Evolutionary conservation across 2,113 vertebrate species (phyloP), one percentile per base, ranked within the genome.

Genomic region (Zeus faber): DNA sequence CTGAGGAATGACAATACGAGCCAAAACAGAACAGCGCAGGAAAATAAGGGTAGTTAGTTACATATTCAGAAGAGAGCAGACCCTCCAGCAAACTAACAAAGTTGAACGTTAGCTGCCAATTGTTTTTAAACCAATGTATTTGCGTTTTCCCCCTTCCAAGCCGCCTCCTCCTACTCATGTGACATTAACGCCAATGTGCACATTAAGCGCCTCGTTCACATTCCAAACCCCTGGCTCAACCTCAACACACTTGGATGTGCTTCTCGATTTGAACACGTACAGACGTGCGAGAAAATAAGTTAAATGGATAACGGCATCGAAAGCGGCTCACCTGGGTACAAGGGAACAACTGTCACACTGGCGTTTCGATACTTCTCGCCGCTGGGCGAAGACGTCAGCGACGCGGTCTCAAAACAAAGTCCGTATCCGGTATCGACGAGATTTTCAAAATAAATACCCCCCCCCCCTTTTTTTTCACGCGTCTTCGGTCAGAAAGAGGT

Each of bases 71-170:
- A n/a, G n/a, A n/a, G n/a, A n/a, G n/a, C n/a, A n/a, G n/a, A n/a
- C n/a, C n/a, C n/a, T n/a, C n/a, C n/a, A n/a, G n/a, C n/a, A n/a
- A n/a, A n/a, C n/a, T n/a, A n/a, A n/a, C n/a, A n/a, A n/a, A n/a
- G n/a, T n/a, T n/a, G n/a, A n/a, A n/a, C n/a, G 68, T 58, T 82
- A 78, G 58, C 62, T 49, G 10, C 23, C 27, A 37, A 76, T 69
- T 79, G 80, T 58, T 74, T 84, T 79, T 75, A 79, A 85, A 76
- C 78, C n/a, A n/a, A 49, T 71, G 50, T 46, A 5, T 62, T 46
- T 23, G 5, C 29, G n/a, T n/a, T n/a, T 54, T 44, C 31, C 45
- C 33, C 14, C 50, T 58, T 60, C 33, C 54, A 47, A 61, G 63
- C 48, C 64, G 57, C 65, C 65, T 58, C 53, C 71, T 59, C 50